Evolutionary conservation across 2,113 vertebrate species (phyloP), one percentile per base, ranked within the genome.

Genomic region (Myiozetetes cayanensis): DNA sequence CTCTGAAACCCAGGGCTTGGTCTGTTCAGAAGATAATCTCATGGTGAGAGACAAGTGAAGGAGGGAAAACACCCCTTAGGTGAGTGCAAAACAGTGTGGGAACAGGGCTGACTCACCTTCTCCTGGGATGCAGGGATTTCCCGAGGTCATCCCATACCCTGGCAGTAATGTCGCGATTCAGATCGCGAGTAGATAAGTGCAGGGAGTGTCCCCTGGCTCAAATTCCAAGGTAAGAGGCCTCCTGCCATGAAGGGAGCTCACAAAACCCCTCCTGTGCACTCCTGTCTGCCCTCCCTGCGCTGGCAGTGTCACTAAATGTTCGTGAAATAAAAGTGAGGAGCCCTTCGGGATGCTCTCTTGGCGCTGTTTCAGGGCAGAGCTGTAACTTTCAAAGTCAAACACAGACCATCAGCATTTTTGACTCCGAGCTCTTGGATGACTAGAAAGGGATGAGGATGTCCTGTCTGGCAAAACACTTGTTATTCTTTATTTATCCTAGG

Each of bases 31-130:
- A 9, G 21, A 10, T 6, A 27, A 41, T 41, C 22, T 75, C 3
- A 0, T 8, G 21, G 18, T 0, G 4, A 66, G 59, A 61, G 31
- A 18, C 17, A n/a, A 47, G 22, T 6, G 15, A 67, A 56, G 49
- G 49, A 79, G n/a, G n/a, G 63, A 58, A 58, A 39, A 5, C 8
- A 8, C 5, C n/a, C 33, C 3, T n/a, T 44, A 20, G 21, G 58
- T 72, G 59, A 76, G 31, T 9, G 37, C 39, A 37, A 9, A 63
- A 17, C 0, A 1, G 28, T 68, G 55, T 66, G 30, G 25, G 55
- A 15, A 19, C 18, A 52, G 47, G 33, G 80, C 52, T 70, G 46
- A 50, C 39, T 93, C 46, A n/a, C 14, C 12, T 70, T 24, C 37
- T 83, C 6, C 44, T 20, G 11, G 72, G 27, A 6, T 33, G 47